Percentiles rank a stretch among this genome's conserved stretches.
These are phyloP conservation scores for Drosophila hamatofila DNA, from an alignment of 2,888 invertebrate genomes.

Conservation along the genomic window DNA sequence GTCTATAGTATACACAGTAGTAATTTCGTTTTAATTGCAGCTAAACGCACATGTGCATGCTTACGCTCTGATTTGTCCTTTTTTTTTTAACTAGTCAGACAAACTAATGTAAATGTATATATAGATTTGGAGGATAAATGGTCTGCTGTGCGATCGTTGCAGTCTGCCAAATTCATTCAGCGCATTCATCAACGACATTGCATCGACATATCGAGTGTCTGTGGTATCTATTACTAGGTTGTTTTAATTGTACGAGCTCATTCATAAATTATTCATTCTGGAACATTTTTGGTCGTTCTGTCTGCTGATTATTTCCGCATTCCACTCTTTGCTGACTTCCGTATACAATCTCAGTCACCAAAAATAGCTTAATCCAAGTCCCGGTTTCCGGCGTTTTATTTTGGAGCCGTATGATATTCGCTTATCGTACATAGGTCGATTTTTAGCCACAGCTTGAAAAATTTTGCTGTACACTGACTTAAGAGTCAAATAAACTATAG, in stretches of 20 bases:
- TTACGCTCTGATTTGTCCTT: slow-evolving; percentile 63
- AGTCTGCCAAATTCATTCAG: slow-evolving; percentile 63
- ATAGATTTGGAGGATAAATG: slow-evolving; percentile 46
- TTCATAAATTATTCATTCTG: slow-evolving; percentile 44
- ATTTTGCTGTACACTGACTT: slow-evolving; percentile 34
- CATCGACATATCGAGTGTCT: slow-evolving; percentile 50
- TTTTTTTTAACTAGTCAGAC: slow-evolving; percentile 38
- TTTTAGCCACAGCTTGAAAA: slow-evolving; percentile 2
- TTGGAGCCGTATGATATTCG: slow-evolving; percentile 25
- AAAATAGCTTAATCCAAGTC: slow-evolving; percentile 22
- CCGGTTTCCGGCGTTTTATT: slow-evolving; percentile 44
- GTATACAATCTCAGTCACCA: slow-evolving; percentile 23
- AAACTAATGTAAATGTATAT: slow-evolving; percentile 15
- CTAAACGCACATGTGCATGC: slow-evolving; percentile 60
- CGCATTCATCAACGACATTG: slow-evolving; percentile 56
- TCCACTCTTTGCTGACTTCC: slow-evolving; percentile 44
- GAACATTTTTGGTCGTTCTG: slow-evolving; percentile 25
- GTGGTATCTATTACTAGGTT: slow-evolving; percentile 52
- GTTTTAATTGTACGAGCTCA: slow-evolving; percentile 48
- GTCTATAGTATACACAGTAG: slow-evolving; percentile 1
- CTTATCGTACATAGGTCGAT: slow-evolving; percentile 21
- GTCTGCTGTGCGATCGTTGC: slow-evolving; percentile 45
- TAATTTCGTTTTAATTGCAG: slow-evolving; percentile 58
- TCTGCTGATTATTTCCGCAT: slow-evolving; percentile 51
- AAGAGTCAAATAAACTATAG: neutral